Evolutionary conservation across 2,888 invertebrate genomes (phyloP), one percentile per base, ranked within the genome.

Genomic region (Drosophila buzzatii): DNA sequence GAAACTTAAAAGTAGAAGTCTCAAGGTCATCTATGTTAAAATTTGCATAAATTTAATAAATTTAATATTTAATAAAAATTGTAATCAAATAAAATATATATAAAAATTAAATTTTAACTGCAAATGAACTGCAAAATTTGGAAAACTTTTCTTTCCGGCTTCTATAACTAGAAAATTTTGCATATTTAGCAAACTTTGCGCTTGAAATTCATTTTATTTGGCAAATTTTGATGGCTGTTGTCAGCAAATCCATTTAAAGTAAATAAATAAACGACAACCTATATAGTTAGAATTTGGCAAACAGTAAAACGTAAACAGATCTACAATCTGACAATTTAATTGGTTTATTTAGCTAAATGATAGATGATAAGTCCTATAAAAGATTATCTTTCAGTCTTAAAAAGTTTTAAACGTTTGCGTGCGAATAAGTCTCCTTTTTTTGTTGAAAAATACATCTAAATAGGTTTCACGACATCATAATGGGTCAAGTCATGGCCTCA

Each of bases 271-370:
- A 33, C 14, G 12, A 33, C 18, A 51, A 8, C 27, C 27, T 37
- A 52, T 37, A 52, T 20, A 16, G 7, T n/a, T 12, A 18, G 12
- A 39, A 53, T 14, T 33, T n/a, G n/a, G 3, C 37, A 16, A 37
- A 16, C 14, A 16, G 7, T 16, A 51, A 14, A 52, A 0, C n/a
- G 20, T 18, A 20, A 53, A 23, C 23, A 53, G 44, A 33, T 57
- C 33, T 44, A 35, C 16, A 39, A 59, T 9, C 59, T 49, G 59
- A 49, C 59, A 59, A 14, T 7, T 39, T 59, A 39, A 59, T 59
- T 14, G 18, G 39, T 41, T 59, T 20, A 41, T 33, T 53, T 23
- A 42, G 4, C 20, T 12, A 53, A 20, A 61, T 53, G 41, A 61
- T 42, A 20, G 59, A 39, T 41, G 31, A 41, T 49, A 57, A 18